Conservation (phyloP, 2,888 invertebrate genomes). For the Biston stratarius region DNA sequence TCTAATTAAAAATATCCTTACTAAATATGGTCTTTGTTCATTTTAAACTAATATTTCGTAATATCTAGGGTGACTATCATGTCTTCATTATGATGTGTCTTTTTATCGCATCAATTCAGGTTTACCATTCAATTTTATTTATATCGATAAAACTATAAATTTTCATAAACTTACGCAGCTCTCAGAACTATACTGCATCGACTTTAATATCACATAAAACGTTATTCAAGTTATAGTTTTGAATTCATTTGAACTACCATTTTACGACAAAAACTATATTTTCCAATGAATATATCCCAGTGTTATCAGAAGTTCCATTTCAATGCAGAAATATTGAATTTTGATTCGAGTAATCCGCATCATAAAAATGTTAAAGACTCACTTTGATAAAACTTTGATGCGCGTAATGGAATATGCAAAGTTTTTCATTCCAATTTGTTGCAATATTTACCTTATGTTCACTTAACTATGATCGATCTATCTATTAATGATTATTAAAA, state of each 20-base stretch:
- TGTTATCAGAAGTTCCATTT: conserved; percentile 11
- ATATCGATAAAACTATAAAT: conserved; percentile 3
- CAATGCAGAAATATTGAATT: conserved; percentile 10
- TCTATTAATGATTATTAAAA: no score
- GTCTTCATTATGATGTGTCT: not conserved
- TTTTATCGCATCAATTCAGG: not conserved
- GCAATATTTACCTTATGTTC: not conserved
- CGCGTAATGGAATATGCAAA: conserved; percentile 1
- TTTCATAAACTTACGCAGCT: not conserved
- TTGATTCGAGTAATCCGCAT: conserved; percentile 11
- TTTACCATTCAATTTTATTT: conserved; percentile 3
- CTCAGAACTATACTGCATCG: not conserved
- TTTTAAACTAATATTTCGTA: not conserved
- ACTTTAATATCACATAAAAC: conserved; percentile 11
- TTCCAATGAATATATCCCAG: conserved; percentile 17
- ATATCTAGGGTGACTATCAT: not conserved
- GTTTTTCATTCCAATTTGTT: not conserved
- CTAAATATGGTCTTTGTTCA: no score
- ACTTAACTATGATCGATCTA: no score
- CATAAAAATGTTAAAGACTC: conserved; percentile 22
- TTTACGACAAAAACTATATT: conserved; percentile 20
- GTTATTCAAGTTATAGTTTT: conserved; percentile 23
- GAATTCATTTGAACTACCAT: conserved; percentile 23
- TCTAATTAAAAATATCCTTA: no score
- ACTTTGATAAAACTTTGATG: conserved; percentile 23